Base-by-base conservation (phyloP, 2,888 invertebrate genomes). In the Pedicia rivosa region DNA sequence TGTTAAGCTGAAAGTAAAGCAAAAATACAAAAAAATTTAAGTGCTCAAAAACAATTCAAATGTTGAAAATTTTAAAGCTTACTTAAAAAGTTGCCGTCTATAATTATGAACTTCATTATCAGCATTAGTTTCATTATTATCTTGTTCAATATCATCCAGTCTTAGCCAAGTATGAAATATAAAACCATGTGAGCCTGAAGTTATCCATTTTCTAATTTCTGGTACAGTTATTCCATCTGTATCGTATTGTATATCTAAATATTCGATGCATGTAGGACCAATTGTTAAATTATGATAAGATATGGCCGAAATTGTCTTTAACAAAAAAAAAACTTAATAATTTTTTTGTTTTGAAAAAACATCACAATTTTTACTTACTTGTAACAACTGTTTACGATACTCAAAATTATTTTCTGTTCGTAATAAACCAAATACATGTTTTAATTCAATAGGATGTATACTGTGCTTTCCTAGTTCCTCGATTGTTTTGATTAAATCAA, bases 151-250 rank as follows among this genome's bases (percentile, higher is more conserved):
- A 40, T 49, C 31, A 47, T 66, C 65, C 13, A 74, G 53, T 33
- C 68, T 63, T 7, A 72, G 45, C 57, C 72, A 66, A 20, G 65
- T 59, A 47, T 71, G 70, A 46, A 73, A 70, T 19, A 67, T 63
- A 48, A 73, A 70, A n/a, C 71, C 70, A 48, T 62, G 65, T 2
- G 62, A 53, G 1, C 64, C 61, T 10, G 65, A 63, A 39, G 69
- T 67, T 5, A 66, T 64, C 71, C 71, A 72, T 49, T 65, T 67
- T 35, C 62, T 59, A 24, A 71, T 64, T 29, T 65, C 64, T 2
- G 69, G 65, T 28, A 71, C 60, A n/a, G 54, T 50, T 34, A 73
- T 66, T 16, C 70, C 70, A 47, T 66, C 66, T 44, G 50, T 50
- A 24, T 50, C 51, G 42, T 48, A 57, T 46, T 63, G 62, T 10